A percentile compares a stretch with the other conserved stretches of the same genome.
Conservation (phyloP, 2,113 vertebrate genomes). For the Sterrhoptilus dennistouni region DNA sequence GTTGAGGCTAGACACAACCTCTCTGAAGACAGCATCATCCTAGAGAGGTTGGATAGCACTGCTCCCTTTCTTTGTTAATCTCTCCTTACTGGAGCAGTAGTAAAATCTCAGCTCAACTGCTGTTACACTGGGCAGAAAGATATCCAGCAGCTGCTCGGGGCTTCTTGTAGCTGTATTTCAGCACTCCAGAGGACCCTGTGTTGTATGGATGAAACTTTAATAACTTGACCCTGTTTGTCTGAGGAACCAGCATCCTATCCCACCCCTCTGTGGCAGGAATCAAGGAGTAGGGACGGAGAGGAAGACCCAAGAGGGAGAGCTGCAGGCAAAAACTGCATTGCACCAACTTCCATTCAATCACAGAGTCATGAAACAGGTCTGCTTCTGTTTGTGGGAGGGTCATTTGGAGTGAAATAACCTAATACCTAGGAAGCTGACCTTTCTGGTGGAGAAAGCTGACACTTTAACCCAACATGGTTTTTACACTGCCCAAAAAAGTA, state of each 20-base stretch:
- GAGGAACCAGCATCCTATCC: not conserved
- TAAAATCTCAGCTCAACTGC: not conserved
- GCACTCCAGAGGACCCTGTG: not conserved
- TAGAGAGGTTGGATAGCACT: not conserved
- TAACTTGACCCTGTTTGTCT: not conserved
- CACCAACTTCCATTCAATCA: not conserved
- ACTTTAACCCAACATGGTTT: not conserved
- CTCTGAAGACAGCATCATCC: not conserved
- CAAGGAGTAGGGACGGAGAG: not conserved
- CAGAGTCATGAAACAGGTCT: not conserved
- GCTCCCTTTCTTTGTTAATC: not conserved
- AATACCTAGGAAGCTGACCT: not conserved
- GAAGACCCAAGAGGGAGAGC: not conserved
- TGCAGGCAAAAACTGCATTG: rapidly evolving
- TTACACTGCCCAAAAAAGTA: not conserved
- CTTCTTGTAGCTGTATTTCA: not conserved
- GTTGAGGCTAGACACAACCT: not conserved
- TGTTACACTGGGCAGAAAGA: not conserved
- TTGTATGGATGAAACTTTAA: not conserved
- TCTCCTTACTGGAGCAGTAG: not conserved
- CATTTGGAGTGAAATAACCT: rapidly evolving
- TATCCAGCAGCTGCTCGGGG: rapidly evolving
- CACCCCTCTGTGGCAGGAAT: not conserved
- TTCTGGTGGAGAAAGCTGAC: not conserved
- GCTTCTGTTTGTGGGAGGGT: not conserved